Percentiles rank a stretch among this genome's conserved stretches.
Conservation (phyloP, 1,140 invertebrate species). For the Anthonomus grandis region DNA sequence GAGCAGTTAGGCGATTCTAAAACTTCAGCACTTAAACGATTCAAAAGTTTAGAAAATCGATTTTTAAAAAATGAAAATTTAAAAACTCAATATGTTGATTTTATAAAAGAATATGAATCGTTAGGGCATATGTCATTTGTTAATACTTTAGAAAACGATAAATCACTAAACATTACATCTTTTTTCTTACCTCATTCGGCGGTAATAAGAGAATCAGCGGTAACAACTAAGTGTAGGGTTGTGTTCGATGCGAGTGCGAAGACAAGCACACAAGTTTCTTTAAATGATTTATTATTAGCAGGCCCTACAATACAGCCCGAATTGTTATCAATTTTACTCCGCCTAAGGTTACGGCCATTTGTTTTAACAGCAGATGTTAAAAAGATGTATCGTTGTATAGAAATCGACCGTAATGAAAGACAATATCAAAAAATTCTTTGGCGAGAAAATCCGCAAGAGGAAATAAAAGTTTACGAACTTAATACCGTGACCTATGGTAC, state of each 20-base stretch:
- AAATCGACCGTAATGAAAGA: no score
- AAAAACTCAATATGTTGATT: slow-evolving; percentile 9
- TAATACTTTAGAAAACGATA: neutral
- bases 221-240: slow-evolving; percentile 38
- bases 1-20: slow-evolving; percentile 15
- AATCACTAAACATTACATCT: slow-evolving; percentile 1
- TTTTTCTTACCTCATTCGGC: slow-evolving; percentile 47
- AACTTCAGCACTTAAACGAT: slow-evolving; percentile 10
- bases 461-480: no score
- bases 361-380: no score
- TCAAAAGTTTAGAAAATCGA: slow-evolving; percentile 11
- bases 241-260: slow-evolving; percentile 46
- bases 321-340: no score
- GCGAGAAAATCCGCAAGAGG: no score
- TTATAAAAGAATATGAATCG: slow-evolving; percentile 10
- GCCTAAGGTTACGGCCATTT: no score
- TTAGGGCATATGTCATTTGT: slow-evolving; percentile 18
- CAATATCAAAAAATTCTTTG: no score
- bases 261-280: slow-evolving; percentile 40
- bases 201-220: slow-evolving; percentile 36
- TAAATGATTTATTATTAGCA: slow-evolving; percentile 41
- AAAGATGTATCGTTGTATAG: no score
- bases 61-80: slow-evolving; percentile 2
- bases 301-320: slow-evolving; percentile 1
- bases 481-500: no score